Evolutionary conservation across 2,797 vertebrate species (phyloP), one percentile per base, ranked within the genome.

Genomic region (Sebastolobus alascanus): DNA sequence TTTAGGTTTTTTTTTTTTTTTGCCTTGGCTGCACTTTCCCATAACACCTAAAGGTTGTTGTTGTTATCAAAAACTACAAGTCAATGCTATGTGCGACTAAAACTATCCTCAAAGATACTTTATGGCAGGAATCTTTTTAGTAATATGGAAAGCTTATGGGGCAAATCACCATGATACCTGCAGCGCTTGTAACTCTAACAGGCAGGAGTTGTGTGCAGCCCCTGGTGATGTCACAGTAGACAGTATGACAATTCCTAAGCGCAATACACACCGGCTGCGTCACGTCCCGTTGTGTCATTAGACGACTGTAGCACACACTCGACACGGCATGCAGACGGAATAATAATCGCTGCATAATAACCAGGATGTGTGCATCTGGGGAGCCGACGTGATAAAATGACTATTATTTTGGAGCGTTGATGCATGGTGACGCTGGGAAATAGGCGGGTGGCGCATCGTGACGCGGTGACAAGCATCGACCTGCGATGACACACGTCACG

Each of bases 161-260:
- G 50, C 14, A 71, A 60, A 82, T 67, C 37, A 33, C 3, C 33
- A 27, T 40, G 25, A 65, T 67, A 69, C 38, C 22, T 40, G 29
- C 25, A 4, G 2, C 12, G 27, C 35, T 18, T 74, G 20, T 75
- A 61, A 67, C 25, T 40, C 18, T 37, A 63, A 60, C 59, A 31
- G 22, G 33, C 77, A 63, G 35, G 4, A 11, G 20, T 29, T 69
- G 52, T 54, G 76, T 71, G 67, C 63, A 68, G 9, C 75, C 58
- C 35, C 72, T 83, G 68, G 35, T 75, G 54, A 77, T 68, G 63
- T 77, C 69, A 80, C 74, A 73, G 31, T n/a, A 27, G 63, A 80
- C 74, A 77, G 37, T 27, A 27, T 64, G 43, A 63, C 65, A 54
- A 68, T 50, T 59, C 60, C 65, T 54, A 59, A 67, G 59, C 55